These are phyloP conservation scores for Uropsilus gracilis DNA, from an alignment of 2,113 vertebrate genomes.

Conservation along the genomic window DNA sequence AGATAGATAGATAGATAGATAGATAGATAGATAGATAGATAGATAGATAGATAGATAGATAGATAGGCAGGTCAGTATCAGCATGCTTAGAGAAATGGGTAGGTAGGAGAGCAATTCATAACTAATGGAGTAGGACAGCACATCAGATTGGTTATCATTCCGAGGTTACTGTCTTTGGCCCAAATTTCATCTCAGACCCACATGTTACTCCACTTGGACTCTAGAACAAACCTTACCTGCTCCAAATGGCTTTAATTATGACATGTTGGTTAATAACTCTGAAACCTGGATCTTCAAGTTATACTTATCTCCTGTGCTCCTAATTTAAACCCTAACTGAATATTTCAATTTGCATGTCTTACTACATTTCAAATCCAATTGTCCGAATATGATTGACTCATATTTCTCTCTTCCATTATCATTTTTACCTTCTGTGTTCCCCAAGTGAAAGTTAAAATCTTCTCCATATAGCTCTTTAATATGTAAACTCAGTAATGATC, in stretches of 20 bases:
- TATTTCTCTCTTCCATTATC: neutral
- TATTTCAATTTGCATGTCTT: neutral
- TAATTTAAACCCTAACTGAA: neutral
- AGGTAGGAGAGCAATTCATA: too few species aligned
- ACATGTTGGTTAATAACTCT: neutral
- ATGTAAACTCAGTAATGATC: neutral
- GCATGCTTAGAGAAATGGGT: too few species aligned
- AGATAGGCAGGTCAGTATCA: too few species aligned
- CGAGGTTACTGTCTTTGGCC: neutral
- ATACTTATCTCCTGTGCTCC: neutral
- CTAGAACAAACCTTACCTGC: neutral
- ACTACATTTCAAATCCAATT: neutral
- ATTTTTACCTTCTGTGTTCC: neutral
- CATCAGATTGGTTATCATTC: neutral
- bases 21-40: neutral
- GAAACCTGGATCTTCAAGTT: neutral
- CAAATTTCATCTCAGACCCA: neutral
- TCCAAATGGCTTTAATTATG: neutral
- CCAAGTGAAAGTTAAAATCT: neutral
- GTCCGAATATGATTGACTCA: neutral
- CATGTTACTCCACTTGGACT: neutral
- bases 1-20: neutral
- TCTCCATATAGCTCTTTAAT: neutral
- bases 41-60: too few species aligned
- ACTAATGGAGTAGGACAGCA: too few species aligned